phyloP scores from a whole-genome alignment of 1,140 invertebrate genomes.

The Caerostris extrusa region DNA sequence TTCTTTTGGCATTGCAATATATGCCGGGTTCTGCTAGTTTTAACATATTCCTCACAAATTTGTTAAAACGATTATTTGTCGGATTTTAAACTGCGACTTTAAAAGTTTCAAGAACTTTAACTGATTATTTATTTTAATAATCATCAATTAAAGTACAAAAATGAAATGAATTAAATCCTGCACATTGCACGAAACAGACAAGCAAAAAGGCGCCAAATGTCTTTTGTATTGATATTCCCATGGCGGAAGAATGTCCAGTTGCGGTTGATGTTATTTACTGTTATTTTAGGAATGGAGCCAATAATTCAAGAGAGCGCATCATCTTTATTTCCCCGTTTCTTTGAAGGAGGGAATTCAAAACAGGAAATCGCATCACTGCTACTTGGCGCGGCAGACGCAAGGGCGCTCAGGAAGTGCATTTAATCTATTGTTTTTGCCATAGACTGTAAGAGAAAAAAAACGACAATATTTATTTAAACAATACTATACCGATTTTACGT shows the following conservation, averaged over 20 bases:
- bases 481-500: not conserved
- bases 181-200: not conserved
- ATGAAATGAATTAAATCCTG: not conserved
- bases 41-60: too few species aligned
- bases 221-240: not conserved
- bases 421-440: not conserved
- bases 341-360: not conserved
- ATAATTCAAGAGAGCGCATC: not conserved
- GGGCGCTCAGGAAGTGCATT: not conserved
- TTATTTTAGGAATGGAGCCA: constrained; percentile 8
- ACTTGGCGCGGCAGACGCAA: not conserved
- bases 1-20: too few species aligned
- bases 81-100: too few species aligned
- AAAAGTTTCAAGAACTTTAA: too few species aligned
- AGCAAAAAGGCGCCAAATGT: not conserved
- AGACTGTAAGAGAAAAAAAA: not conserved
- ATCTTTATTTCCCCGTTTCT: constrained; percentile 8
- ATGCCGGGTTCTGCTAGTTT: too few species aligned
- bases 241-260: not conserved
- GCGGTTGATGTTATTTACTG: constrained; percentile 22
- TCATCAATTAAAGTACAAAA: not conserved
- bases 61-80: too few species aligned
- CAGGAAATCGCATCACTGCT: not conserved
- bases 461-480: too few species aligned
- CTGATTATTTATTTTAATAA: too few species aligned